These are phyloP conservation scores for Netelia melanura DNA, from an alignment of 2,888 invertebrate genomes.

Conservation along the genomic window DNA sequence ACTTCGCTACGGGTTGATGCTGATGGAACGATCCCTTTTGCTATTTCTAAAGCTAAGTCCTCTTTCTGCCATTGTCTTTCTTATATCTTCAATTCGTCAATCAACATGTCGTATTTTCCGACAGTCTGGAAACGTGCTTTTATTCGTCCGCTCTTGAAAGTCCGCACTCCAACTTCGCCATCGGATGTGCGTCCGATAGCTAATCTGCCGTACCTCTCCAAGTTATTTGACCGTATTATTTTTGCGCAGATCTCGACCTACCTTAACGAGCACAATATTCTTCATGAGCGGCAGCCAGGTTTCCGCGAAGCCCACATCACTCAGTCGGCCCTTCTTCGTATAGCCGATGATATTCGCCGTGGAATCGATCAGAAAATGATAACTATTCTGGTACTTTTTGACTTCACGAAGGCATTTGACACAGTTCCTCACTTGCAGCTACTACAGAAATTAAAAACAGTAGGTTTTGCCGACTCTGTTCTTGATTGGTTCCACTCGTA, in stretches of 20 bases:
- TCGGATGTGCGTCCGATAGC: background rate
- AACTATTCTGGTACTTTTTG: slow-evolving; percentile 38
- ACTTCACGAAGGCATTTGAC: slow-evolving; percentile 56
- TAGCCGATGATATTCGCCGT: background rate
- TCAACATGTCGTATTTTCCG: background rate
- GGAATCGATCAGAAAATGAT: slow-evolving; percentile 26
- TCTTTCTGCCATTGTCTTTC: too few species aligned
- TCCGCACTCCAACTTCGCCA: background rate
- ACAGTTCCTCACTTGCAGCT: slow-evolving; percentile 6
- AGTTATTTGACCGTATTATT: background rate
- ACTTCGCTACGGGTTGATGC: too few species aligned
- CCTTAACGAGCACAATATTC: background rate
- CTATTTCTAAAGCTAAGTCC: too few species aligned
- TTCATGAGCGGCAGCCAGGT: slow-evolving; percentile 30
- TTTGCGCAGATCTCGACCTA: background rate
- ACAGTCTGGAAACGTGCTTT: background rate
- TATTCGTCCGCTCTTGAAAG: background rate
- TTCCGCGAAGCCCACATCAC: slow-evolving; percentile 22
- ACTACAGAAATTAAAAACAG: background rate
- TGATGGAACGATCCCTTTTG: too few species aligned
- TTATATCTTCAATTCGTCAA: background rate
- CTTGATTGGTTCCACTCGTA: background rate
- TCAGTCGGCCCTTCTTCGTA: slow-evolving; percentile 5
- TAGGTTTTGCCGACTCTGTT: background rate
- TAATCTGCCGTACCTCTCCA: background rate